These are phyloP conservation scores for Drosophila trichaetosa DNA, from an alignment of 2,888 invertebrate species.

Conservation along the genomic window DNA sequence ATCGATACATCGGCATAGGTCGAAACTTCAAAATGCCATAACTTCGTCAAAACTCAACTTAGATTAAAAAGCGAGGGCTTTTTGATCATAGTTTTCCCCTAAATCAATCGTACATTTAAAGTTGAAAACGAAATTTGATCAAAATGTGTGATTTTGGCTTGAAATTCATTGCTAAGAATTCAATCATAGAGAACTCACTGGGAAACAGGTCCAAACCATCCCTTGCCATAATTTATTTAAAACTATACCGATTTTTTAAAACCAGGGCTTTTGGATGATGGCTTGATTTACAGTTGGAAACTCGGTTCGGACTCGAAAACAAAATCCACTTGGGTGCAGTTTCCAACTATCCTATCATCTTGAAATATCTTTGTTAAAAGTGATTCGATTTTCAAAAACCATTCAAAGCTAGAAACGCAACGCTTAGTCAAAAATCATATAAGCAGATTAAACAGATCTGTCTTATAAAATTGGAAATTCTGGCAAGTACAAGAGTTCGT, in stretches of 20 bases:
- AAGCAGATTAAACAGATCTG: neutral
- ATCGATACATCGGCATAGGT: no score
- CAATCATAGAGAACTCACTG: neutral
- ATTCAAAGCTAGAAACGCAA: neutral
- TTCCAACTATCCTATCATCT: neutral
- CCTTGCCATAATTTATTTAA: no score
- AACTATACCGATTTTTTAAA: neutral
- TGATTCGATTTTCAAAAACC: neutral
- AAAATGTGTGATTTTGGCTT: neutral
- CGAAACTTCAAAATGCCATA: no score
- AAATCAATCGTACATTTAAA: no score
- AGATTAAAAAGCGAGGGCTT: no score
- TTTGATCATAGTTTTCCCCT: no score
- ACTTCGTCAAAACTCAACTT: no score
- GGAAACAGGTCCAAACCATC: neutral
- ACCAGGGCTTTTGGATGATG: neutral
- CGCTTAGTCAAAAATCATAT: no score
- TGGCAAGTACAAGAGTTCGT: neutral
- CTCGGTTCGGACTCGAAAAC: rapidly evolving
- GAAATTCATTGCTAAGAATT: neutral
- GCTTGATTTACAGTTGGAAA: neutral
- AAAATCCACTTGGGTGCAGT: neutral
- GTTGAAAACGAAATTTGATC: no score
- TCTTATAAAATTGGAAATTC: neutral
- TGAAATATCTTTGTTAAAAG: neutral